Evolutionary conservation across 2,888 invertebrate species (phyloP), one percentile per base, ranked within the genome.

Genomic region (Idaea biselata): DNA sequence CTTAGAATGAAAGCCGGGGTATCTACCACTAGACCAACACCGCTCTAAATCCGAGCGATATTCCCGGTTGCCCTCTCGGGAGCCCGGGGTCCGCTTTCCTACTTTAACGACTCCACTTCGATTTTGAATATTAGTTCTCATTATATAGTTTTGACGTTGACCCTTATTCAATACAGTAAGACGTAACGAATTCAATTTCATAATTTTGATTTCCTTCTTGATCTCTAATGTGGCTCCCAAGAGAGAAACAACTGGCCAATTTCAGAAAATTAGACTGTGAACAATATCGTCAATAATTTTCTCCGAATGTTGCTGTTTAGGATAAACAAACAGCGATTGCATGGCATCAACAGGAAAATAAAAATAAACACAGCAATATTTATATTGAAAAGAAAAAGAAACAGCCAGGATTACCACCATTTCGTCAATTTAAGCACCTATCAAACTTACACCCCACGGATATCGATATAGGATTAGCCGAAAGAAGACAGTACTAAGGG

Each of bases 401-500:
- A 25, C 5, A 44, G 44, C 11, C 8, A 44, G 3, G 44, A 44
- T 44, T 44, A 44, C 44, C 8, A 44, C 7, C 44, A 44, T 14
- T 11, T 44, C 44, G 44, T 44, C 44, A 44, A 44, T 14, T 14
- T 44, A 44, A 8, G 44, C 44, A 44, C 25, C 25, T 25, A 25
- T 44, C 44, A 44, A 44, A 44, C 3, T 8, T 44, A 44, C 44
- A 44, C 44, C 44, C 44, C 44, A 44, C 44, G 44, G 44, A 11
- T 44, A 44, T 44, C 11, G 44, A 44, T 44, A 44, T 11, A 14
- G 44, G 44, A 44, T 44, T 44, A 44, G 8, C 44, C 3, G 44
- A 44, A 44, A 60, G 59, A 58, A 56, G 18, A 56, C 18, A 18
- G 56, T 14, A 18, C 68, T 68, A 68, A 66, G 66, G 69, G 65